phyloP scores from a whole-genome alignment of 2,797 vertebrate genomes.

The Phaenicophaeus curvirostris region DNA sequence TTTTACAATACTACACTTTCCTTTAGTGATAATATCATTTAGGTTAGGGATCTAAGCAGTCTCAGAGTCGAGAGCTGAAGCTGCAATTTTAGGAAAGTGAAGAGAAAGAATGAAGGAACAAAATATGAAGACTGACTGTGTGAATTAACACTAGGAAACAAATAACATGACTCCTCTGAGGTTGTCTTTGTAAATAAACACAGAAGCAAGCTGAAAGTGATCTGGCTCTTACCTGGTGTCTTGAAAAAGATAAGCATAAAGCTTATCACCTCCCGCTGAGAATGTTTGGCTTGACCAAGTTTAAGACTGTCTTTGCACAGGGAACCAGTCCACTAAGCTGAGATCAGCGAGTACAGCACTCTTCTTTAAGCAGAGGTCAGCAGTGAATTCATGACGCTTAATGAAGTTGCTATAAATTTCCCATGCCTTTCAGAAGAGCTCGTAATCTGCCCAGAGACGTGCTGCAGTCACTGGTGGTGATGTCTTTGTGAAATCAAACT shows the following conservation, averaged over 20 bases:
- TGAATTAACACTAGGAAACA: neutral
- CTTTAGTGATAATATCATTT: neutral
- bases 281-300: neutral
- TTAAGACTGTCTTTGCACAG: neutral
- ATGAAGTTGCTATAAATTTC: neutral
- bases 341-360: neutral
- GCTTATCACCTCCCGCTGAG: neutral
- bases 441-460: neutral
- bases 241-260: neutral
- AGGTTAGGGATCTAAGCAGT: neutral
- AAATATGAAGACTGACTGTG: neutral
- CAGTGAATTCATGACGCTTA: neutral
- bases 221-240: neutral
- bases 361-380: neutral
- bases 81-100: neutral
- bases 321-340: neutral
- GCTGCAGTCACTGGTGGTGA: neutral
- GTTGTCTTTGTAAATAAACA: neutral
- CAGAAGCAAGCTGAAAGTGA: neutral
- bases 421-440: neutral
- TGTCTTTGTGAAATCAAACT: neutral
- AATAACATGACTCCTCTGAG: neutral
- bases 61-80: neutral
- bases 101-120: neutral
- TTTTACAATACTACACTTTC: neutral